These are phyloP conservation scores for Calameuta pallipes DNA, from an alignment of 2,888 invertebrate genomes.

Conservation along the genomic window DNA sequence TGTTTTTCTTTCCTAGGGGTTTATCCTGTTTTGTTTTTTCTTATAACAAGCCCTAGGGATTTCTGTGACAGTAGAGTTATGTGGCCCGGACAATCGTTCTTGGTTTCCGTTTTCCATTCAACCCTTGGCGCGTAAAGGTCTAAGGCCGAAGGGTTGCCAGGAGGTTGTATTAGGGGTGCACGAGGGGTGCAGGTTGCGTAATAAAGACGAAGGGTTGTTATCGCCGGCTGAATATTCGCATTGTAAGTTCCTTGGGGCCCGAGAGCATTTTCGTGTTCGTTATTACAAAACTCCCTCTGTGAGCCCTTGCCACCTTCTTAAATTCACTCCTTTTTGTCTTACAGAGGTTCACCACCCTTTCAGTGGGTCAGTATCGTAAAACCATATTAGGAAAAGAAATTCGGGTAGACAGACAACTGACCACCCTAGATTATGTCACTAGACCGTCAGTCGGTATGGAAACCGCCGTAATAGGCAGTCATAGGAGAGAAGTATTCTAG, in stretches of 20 bases:
- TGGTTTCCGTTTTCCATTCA: neutral
- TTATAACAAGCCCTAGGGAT: neutral
- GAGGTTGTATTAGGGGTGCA: neutral
- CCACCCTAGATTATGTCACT: neutral
- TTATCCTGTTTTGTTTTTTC: neutral
- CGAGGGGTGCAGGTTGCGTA: neutral
- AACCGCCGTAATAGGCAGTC: neutral
- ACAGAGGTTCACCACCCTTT: neutral
- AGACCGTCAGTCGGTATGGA: neutral
- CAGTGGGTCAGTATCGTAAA: neutral
- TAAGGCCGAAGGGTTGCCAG: neutral
- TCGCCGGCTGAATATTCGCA: neutral
- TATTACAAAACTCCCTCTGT: neutral
- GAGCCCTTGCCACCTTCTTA: neutral
- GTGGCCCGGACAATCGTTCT: neutral
- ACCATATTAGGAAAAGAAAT: neutral
- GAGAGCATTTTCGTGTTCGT: constrained; percentile 5
- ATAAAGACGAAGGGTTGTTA: neutral
- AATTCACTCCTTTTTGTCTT: neutral
- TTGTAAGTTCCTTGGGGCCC: neutral
- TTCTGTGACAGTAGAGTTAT: neutral
- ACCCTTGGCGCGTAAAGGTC: neutral
- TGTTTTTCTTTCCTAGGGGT: neutral
- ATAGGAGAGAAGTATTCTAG: neutral
- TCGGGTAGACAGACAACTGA: neutral